Conservation (phyloP, 1,140 invertebrate genomes). For the Catajapyx aquilonaris region DNA sequence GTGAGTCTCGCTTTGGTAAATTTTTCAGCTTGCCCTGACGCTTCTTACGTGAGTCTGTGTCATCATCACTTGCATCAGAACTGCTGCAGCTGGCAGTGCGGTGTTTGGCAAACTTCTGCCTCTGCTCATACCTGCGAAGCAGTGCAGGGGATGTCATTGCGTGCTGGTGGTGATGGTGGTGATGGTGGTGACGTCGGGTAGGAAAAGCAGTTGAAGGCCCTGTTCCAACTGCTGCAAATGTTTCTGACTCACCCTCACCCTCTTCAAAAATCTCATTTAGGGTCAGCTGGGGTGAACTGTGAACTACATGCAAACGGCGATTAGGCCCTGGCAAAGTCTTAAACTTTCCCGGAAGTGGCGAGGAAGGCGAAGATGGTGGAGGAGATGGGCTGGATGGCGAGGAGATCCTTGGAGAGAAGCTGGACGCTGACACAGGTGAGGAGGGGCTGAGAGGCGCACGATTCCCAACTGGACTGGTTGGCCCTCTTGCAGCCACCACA, state of each 20-base stretch:
- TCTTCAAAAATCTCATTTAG: slow-evolving; percentile 54
- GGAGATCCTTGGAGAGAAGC: slow-evolving; percentile 16
- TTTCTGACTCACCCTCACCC: slow-evolving; percentile 22
- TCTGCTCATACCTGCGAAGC: slow-evolving; percentile 32
- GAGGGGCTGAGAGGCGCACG: slow-evolving; percentile 4
- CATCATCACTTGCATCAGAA: slow-evolving; percentile 77
- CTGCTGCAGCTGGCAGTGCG: slow-evolving; percentile 70
- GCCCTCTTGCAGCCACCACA: no score
- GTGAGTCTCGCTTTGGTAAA: slow-evolving; percentile 40
- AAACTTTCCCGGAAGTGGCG: slow-evolving; percentile 18
- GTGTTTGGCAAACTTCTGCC: slow-evolving; percentile 48
- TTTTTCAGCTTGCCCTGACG: slow-evolving; percentile 43
- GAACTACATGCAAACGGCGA: slow-evolving; percentile 24
- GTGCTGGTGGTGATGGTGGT: slow-evolving; percentile 7
- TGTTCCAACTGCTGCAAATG: no score
- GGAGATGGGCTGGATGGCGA: slow-evolving; percentile 14
- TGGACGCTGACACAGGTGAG: slow-evolving; percentile 14
- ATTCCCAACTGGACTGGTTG: slow-evolving; percentile 4
- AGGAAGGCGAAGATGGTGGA: slow-evolving; percentile 13
- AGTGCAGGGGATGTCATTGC: slow-evolving; percentile 19
- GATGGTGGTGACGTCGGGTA: slow-evolving; percentile 7
- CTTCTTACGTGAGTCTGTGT: slow-evolving; percentile 60
- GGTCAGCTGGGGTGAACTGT: slow-evolving; percentile 34
- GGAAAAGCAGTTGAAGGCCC: slow-evolving; percentile 8
- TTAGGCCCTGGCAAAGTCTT: slow-evolving; percentile 22